These are phyloP conservation scores for Sympetrum striolatum DNA, from an alignment of 2,888 invertebrate species.

Conservation along the genomic window DNA sequence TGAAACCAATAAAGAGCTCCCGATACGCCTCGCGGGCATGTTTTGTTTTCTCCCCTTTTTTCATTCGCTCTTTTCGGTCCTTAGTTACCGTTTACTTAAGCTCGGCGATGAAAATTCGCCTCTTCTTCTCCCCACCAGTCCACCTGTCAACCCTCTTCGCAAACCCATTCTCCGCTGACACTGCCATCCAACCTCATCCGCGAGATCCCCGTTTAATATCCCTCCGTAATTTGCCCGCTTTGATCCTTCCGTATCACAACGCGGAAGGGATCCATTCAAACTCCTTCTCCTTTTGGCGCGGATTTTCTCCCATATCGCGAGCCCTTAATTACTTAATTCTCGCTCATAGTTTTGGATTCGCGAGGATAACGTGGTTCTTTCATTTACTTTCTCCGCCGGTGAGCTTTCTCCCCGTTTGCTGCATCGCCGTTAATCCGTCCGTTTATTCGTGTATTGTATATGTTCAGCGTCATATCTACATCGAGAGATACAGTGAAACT, in stretches of 20 bases:
- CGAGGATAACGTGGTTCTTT: too few species aligned
- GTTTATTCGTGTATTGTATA: too few species aligned
- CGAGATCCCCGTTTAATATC: not conserved
- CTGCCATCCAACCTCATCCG: not conserved
- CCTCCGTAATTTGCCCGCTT: not conserved
- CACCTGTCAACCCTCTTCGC: not conserved
- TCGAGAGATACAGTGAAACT: too few species aligned
- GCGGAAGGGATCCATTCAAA: not conserved
- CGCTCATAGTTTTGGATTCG: not conserved
- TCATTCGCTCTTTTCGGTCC: not conserved
- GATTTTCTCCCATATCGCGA: not conserved
- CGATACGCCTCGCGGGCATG: not conserved
- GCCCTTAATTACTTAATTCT: not conserved
- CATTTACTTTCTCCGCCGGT: too few species aligned
- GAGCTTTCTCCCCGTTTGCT: too few species aligned
- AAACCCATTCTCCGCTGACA: not conserved
- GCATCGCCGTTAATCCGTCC: too few species aligned
- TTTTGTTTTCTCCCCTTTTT: not conserved
- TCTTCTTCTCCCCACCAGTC: not conserved
- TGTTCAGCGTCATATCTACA: too few species aligned
- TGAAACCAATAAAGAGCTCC: conserved; percentile 25
- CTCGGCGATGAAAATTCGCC: not conserved
- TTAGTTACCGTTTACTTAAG: not conserved
- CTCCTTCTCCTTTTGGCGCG: not conserved
- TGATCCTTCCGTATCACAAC: not conserved